A percentile compares a stretch with the other conserved stretches of the same genome.
These are phyloP conservation scores for Rhynchophorus ferrugineus DNA, from an alignment of 1,140 invertebrate species.

Conservation along the genomic window DNA sequence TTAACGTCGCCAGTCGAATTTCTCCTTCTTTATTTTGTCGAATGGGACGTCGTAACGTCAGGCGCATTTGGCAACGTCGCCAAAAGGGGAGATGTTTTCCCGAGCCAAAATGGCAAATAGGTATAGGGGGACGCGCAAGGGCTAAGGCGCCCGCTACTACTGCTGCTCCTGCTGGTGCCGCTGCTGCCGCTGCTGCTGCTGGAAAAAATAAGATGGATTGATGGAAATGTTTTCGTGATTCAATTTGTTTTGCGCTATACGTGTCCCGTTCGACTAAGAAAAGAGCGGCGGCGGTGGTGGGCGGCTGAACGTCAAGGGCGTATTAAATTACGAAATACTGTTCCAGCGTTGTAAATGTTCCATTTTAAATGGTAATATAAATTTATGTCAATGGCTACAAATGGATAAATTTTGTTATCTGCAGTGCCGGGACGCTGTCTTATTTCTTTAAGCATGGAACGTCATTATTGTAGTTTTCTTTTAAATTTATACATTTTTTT, in stretches of 20 bases:
- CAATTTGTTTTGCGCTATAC: constrained; percentile 39
- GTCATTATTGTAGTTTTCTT: too few species aligned
- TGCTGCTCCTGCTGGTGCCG: constrained; percentile 9
- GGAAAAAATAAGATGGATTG: constrained; percentile 40
- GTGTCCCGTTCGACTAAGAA: constrained; percentile 6
- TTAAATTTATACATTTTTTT: too few species aligned
- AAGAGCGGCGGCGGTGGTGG: neutral
- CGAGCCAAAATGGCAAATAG: constrained; percentile 6
- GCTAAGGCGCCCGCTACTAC: neutral
- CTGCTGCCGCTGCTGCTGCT: constrained; percentile 10
- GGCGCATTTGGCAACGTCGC: constrained; percentile 8
- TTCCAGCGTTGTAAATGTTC: too few species aligned
- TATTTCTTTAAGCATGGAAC: too few species aligned
- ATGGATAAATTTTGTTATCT: neutral
- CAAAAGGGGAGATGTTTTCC: constrained; percentile 4
- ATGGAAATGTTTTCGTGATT: constrained; percentile 39
- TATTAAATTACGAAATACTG: neutral
- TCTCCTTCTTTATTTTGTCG: too few species aligned
- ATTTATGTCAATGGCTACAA: too few species aligned
- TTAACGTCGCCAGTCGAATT: too few species aligned
- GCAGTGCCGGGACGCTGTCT: too few species aligned
- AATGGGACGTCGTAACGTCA: too few species aligned
- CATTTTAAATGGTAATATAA: too few species aligned
- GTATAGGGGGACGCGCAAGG: neutral
- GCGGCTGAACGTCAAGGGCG: neutral